phyloP scores from a whole-genome alignment of 2,888 invertebrate species.

The Athripsodes cinereus region DNA sequence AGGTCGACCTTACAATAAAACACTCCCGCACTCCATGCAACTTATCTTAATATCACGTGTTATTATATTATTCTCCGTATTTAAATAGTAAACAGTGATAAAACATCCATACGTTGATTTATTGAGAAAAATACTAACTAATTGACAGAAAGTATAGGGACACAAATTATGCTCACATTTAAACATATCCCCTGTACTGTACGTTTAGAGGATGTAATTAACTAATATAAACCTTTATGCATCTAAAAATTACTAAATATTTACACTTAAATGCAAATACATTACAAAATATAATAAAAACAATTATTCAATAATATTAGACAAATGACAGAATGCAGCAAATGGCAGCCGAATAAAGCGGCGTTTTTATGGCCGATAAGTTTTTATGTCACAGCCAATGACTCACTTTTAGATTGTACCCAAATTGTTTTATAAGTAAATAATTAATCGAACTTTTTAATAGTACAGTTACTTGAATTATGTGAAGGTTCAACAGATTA shows the following conservation, averaged over 20 bases:
- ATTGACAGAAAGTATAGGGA: neutral
- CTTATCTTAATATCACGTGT: no score
- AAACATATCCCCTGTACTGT: conserved; percentile 17
- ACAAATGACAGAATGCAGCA: conserved; percentile 47
- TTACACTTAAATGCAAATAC: conserved; percentile 21
- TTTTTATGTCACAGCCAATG: neutral
- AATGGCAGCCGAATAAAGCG: conserved; percentile 32
- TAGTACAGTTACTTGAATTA: no score
- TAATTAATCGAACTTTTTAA: no score
- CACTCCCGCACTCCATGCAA: no score
- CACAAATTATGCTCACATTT: conserved; percentile 16
- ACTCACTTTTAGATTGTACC: neutral
- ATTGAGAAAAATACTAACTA: neutral
- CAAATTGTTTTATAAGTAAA: no score
- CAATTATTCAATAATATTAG: conserved; percentile 46
- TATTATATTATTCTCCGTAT: no score
- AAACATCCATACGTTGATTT: neutral
- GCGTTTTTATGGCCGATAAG: conserved; percentile 13
- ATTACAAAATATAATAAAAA: conserved; percentile 24
- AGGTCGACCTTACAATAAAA: no score
- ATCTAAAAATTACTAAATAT: conserved; percentile 28
- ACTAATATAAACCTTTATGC: conserved; percentile 30
- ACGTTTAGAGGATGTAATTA: conserved; percentile 28
- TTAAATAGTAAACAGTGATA: neutral
- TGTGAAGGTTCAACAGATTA: no score